phyloP scores from a whole-genome alignment of 2,113 vertebrate species.

The Eptatretus burgeri region DNA sequence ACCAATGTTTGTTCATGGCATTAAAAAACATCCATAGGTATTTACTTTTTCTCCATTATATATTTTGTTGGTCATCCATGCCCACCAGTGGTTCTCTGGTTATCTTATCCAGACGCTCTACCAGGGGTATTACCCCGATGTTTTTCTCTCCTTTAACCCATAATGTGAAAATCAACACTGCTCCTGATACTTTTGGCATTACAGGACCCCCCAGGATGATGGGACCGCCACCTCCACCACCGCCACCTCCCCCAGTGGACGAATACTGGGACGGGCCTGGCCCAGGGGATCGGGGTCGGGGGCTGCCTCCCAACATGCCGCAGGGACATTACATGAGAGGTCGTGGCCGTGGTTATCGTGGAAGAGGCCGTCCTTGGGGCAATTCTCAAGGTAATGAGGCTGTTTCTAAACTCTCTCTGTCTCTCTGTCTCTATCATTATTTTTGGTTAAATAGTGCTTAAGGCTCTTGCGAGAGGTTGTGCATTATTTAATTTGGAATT shows the following conservation, averaged over 20 bases:
- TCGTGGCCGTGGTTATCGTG: slow-evolving; percentile 28
- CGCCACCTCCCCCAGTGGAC: slow-evolving; percentile 24
- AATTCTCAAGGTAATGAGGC: slow-evolving; percentile 28
- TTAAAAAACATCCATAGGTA: too few relatives aligned
- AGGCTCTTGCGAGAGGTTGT: too few relatives aligned
- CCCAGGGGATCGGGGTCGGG: slow-evolving; percentile 17
- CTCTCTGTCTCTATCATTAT: too few relatives aligned
- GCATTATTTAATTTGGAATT: too few relatives aligned
- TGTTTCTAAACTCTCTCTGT: too few relatives aligned
- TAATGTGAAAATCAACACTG: slow-evolving; percentile 12
- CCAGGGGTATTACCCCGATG: too few relatives aligned
- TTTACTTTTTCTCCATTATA: too few relatives aligned
- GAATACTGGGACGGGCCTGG: slow-evolving; percentile 46
- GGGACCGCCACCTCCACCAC: slow-evolving; percentile 23
- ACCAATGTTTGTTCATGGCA: too few relatives aligned
- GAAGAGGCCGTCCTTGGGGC: slow-evolving; percentile 23
- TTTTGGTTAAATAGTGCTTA: too few relatives aligned
- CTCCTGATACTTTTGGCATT: slow-evolving; percentile 16
- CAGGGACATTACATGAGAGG: slow-evolving; percentile 19
- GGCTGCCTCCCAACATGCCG: slow-evolving; percentile 25
- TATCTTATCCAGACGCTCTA: too few relatives aligned
- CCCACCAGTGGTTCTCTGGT: too few relatives aligned
- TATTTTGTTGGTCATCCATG: too few relatives aligned
- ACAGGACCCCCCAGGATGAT: slow-evolving; percentile 36
- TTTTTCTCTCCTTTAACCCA: slow-evolving; percentile 14